Percentiles rank a stretch among this genome's conserved stretches.
phyloP scores from a whole-genome alignment of 2,888 invertebrate genomes.

The Hermaeophaga mercurialis region DNA sequence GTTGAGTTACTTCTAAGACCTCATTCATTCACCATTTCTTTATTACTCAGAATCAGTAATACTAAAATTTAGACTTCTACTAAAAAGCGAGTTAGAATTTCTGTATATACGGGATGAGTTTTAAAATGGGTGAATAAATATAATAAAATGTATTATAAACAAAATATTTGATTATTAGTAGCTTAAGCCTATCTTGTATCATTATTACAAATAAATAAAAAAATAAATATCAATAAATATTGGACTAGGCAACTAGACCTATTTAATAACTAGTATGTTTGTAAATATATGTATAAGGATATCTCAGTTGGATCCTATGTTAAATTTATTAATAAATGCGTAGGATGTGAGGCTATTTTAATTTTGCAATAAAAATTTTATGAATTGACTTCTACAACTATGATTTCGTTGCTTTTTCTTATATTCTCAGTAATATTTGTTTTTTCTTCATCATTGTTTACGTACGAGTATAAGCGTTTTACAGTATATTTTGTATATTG shows the following conservation, averaged over 20 bases:
- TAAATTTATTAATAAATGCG: conserved; percentile 26
- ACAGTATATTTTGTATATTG: conserved; percentile 51
- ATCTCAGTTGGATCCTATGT: conserved; percentile 38
- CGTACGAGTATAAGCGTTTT: conserved; percentile 52
- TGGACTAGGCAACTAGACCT: conserved; percentile 17
- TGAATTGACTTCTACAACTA: conserved; percentile 50
- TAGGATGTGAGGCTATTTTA: conserved; percentile 16
- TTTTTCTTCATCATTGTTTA: conserved; percentile 39
- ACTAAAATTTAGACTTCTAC: too few species aligned
- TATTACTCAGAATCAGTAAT: too few species aligned
- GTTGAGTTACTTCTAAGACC: too few species aligned
- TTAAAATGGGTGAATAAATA: too few species aligned
- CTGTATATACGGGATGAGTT: too few species aligned
- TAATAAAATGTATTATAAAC: too few species aligned
- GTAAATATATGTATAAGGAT: conserved; percentile 24
- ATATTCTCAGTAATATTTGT: conserved; percentile 42
- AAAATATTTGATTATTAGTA: conserved; percentile 2
- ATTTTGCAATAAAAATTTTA: conserved; percentile 35
- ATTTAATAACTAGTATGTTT: conserved; percentile 14
- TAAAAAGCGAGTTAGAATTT: too few species aligned
- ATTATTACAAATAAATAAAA: neutral
- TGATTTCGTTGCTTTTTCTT: conserved; percentile 50
- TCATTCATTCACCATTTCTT: too few species aligned
- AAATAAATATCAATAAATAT: conserved; percentile 27
- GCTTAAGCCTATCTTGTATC: neutral